Evolutionary conservation across 2,797 vertebrate species (phyloP), one percentile per base, ranked within the genome.

Genomic region (Spizella passerina): DNA sequence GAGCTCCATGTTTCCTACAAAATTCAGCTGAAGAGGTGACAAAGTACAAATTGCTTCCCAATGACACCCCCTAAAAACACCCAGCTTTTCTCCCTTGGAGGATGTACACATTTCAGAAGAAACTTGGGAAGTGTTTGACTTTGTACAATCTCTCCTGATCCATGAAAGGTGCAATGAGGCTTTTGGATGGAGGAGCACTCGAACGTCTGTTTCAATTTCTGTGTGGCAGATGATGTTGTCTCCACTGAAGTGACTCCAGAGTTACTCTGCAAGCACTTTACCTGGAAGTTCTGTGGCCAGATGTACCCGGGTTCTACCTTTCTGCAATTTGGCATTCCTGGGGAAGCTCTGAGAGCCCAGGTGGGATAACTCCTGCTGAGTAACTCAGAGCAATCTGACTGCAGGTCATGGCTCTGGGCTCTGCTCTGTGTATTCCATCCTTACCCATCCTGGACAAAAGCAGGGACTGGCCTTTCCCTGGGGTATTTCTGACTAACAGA

Each of bases 381-480:
- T n/a, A n/a, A n/a, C n/a, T n/a, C 27, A 34, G 41, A 32, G 8
- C 4, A 1, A 47, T 43, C 9, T 19, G 39, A 41, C 8, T 80
- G 19, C 47, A 64, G 27, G 4, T 43, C 59, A 50, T 16, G 13
- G 9, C 29, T 81, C 39, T 63, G 34, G n/a, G n/a, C 14, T 32
- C 29, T 22, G 6, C 2, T 44, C 8, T 0, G 0, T 2, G 9
- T 21, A 17, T 21, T 36, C 36, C 26, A 20, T 52, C 23, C 14
- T 56, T 71, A 7, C 4, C 21, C 23, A 39, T 39, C 18, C 3
- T 52, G n/a, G 69, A 11, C n/a, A 73, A 44, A 77, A 61, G 4
- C n/a, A 30, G 13, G 9, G 36, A 49, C 27, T 87, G 39, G 14
- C 26, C 20, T 49, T 82, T 75, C 46, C 22, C 14, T 27, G 16